Percentiles rank a stretch among this genome's conserved stretches.
phyloP scores from a whole-genome alignment of 2,888 invertebrate species.

The Linyphia triangularis region DNA sequence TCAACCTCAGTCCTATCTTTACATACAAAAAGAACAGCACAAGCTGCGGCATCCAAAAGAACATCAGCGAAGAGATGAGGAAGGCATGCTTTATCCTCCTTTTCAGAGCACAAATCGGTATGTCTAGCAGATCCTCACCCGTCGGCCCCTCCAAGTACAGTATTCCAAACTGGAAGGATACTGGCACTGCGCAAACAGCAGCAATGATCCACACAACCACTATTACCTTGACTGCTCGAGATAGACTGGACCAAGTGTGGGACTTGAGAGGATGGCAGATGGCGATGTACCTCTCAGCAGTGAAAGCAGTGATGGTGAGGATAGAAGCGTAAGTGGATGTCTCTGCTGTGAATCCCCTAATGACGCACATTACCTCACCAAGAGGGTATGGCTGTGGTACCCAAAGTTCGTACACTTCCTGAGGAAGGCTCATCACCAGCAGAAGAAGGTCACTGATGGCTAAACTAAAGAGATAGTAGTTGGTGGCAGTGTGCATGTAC shows the following conservation, averaged over 20 bases:
- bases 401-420: slow-evolving; percentile 84
- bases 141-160: slow-evolving; percentile 78
- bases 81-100: slow-evolving; percentile 86
- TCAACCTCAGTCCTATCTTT: slow-evolving; percentile 79
- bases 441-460: slow-evolving; percentile 90
- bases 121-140: slow-evolving; percentile 81
- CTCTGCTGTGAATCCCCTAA: slow-evolving; percentile 89
- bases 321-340: slow-evolving; percentile 89
- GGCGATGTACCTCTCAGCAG: slow-evolving; percentile 91
- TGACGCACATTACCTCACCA: slow-evolving; percentile 88
- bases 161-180: slow-evolving; percentile 87
- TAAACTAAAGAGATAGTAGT: slow-evolving; percentile 89
- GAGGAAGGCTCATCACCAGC: slow-evolving; percentile 88
- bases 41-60: slow-evolving; percentile 92
- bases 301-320: slow-evolving; percentile 89
- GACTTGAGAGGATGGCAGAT: slow-evolving; percentile 90
- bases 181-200: slow-evolving; percentile 80
- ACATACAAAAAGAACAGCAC: slow-evolving; percentile 89
- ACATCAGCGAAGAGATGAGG: slow-evolving; percentile 88
- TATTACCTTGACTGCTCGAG: slow-evolving; percentile 89
- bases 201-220: slow-evolving; percentile 89
- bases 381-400: slow-evolving; percentile 81
- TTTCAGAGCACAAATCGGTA: slow-evolving; percentile 80
- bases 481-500: slow-evolving; percentile 91
- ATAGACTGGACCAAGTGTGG: slow-evolving; percentile 80